Evolutionary conservation across 2,113 vertebrate genomes (phyloP).

Genomic region (Sinocyclocheilus grahami): DNA sequence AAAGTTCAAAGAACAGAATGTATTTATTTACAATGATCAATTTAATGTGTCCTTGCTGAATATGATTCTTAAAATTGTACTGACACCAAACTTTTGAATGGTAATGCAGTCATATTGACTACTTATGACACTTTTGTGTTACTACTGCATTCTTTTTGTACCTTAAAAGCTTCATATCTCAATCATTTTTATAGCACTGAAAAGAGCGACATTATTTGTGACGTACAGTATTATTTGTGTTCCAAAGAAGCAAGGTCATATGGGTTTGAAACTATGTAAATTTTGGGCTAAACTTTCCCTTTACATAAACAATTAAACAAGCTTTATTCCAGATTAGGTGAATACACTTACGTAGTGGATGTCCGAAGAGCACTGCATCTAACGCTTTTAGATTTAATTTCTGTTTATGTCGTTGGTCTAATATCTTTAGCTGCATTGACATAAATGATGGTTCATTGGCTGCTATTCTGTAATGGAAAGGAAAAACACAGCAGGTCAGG

Average conservation of each 20-base stretch:
- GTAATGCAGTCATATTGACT: no score
- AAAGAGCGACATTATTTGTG: neutral
- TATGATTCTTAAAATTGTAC: no score
- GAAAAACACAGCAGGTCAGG: constrained; percentile 11
- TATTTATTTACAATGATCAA: no score
- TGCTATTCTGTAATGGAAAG: constrained; percentile 85
- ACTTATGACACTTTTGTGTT: no score
- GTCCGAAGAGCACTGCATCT: constrained; percentile 96
- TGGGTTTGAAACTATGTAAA: neutral
- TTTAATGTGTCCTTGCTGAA: no score
- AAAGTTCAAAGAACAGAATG: no score
- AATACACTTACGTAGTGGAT: constrained; percentile 88
- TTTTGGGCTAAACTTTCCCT: neutral
- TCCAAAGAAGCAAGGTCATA: neutral
- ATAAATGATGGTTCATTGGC: constrained; percentile 93
- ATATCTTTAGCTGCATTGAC: constrained; percentile 92
- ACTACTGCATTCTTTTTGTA: no score
- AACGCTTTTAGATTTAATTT: constrained; percentile 96
- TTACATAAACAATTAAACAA: neutral
- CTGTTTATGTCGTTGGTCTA: constrained; percentile 94
- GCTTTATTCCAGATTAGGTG: neutral
- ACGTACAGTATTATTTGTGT: neutral
- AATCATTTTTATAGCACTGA: neutral
- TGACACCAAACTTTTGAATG: no score
- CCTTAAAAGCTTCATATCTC: neutral